Base-by-base conservation (phyloP, 2,888 invertebrate genomes). In the Balanococcus diminutus region DNA sequence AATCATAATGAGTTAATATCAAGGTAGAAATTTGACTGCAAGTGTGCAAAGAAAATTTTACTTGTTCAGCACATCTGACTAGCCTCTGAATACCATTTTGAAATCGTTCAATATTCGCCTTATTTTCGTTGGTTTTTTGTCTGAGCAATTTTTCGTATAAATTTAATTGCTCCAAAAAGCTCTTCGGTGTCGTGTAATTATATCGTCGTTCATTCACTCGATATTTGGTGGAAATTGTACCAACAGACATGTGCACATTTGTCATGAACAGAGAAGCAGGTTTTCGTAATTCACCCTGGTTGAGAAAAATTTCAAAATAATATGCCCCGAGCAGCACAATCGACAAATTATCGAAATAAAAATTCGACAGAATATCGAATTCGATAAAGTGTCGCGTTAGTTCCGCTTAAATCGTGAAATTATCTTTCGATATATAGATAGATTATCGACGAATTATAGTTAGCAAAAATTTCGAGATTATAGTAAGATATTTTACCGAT, bases 181-280 rank as follows among this genome's bases (percentile, higher is more conserved):
- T 96, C 91, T 98, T 98, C 0, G 98, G 98, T 0, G 98, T 98
- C 0, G 98, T 98, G 90, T 98, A 98, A 90, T 98, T 98, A 90
- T 96, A 97, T 4, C 98, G 92, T 61, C 94, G 93, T 88, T 98
- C 98, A 89, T 96, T 97, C 88, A 92, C 91, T 87, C 96, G 91
- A 90, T 97, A 98, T 5, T 92, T 90, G 2, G 93, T 91, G 0
- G 97, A 97, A 91, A 96, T 95, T 75, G 94, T 93, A 89, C 97
- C 97, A 0, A 98, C 98, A 32, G 95, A 94, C 86, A 93, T 93
- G 89, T 98, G 98, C 0, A 96, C 96, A 89, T 93, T 95, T 0
- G 98, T 95, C 97, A 98, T 97, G 89, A 97, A 98, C 67, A 92
- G 89, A 0, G 97, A 93, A 0, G 97, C 95, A 0, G 95, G 91